These are phyloP conservation scores for Norana najaformis DNA, from an alignment of 2,888 invertebrate species.

Conservation along the genomic window DNA sequence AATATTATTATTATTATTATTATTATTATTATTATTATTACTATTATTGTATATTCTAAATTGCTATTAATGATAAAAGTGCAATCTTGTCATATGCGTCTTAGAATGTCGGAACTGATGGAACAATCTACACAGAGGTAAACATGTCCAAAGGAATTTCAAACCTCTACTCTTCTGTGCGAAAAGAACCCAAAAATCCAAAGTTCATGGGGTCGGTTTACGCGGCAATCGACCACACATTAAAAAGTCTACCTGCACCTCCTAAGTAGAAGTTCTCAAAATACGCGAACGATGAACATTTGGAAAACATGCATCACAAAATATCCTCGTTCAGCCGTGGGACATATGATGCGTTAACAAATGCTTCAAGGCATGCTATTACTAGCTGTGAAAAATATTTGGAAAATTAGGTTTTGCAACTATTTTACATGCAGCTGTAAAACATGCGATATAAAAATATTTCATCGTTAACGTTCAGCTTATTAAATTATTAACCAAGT, in stretches of 20 bases:
- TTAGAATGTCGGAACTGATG: conserved; percentile 5
- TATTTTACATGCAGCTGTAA: too few species aligned
- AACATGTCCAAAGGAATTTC: neutral
- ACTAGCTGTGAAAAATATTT: too few species aligned
- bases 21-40: too few species aligned
- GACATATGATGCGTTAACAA: neutral
- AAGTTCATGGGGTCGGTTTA: neutral
- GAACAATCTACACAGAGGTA: neutral
- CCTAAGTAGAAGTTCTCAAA: neutral
- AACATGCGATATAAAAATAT: too few species aligned
- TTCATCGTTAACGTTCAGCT: too few species aligned
- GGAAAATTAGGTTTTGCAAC: too few species aligned
- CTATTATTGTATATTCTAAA: neutral
- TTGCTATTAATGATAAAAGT: neutral
- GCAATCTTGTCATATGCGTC: neutral
- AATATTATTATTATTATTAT: too few species aligned
- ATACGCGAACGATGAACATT: neutral
- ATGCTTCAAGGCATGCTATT: too few species aligned
- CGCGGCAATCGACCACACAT: neutral
- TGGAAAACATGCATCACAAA: neutral
- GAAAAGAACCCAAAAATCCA: neutral
- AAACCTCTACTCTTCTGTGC: neutral
- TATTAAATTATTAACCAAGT: too few species aligned
- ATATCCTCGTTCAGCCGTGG: neutral
- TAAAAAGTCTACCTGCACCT: neutral